These are phyloP conservation scores for Drosophila lacertosa DNA, from an alignment of 1,140 invertebrate genomes.

Conservation along the genomic window DNA sequence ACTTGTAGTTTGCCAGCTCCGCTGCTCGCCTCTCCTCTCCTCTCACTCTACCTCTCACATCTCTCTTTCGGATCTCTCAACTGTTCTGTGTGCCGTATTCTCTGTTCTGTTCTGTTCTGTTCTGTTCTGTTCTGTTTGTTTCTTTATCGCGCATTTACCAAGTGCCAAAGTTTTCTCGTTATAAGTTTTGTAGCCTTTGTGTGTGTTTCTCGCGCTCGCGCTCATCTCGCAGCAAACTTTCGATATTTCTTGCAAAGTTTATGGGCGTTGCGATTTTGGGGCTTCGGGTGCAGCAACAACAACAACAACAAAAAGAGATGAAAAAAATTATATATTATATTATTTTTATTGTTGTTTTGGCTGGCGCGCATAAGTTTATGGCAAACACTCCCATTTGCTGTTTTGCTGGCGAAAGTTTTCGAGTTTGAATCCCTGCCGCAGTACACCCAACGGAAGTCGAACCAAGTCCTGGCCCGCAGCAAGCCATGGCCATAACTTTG, in stretches of 20 bases:
- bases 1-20: constrained; percentile 49
- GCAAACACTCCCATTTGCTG: constrained; percentile 62
- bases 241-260: constrained; percentile 82
- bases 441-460: constrained; percentile 50
- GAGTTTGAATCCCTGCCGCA: constrained; percentile 38
- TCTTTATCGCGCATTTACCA: constrained; percentile 83
- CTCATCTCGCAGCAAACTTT: constrained; percentile 65
- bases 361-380: constrained; percentile 71
- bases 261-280: constrained; percentile 59
- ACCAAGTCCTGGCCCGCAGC: too few species aligned
- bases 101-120: constrained; percentile 35
- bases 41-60: background rate
- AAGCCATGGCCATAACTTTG: constrained; percentile 63
- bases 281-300: constrained; percentile 44
- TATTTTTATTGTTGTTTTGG: constrained; percentile 82
- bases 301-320: constrained; percentile 1
- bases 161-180: constrained; percentile 84
- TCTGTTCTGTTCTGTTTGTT: constrained; percentile 62
- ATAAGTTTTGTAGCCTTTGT: constrained; percentile 84
- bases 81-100: constrained; percentile 16
- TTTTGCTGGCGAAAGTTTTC: constrained; percentile 58
- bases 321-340: constrained; percentile 44
- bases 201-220: constrained; percentile 65
- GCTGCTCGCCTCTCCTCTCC: constrained; percentile 5
- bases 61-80: too few species aligned